Base-by-base conservation (phyloP, 2,113 vertebrate species). In the Rana temporaria region DNA sequence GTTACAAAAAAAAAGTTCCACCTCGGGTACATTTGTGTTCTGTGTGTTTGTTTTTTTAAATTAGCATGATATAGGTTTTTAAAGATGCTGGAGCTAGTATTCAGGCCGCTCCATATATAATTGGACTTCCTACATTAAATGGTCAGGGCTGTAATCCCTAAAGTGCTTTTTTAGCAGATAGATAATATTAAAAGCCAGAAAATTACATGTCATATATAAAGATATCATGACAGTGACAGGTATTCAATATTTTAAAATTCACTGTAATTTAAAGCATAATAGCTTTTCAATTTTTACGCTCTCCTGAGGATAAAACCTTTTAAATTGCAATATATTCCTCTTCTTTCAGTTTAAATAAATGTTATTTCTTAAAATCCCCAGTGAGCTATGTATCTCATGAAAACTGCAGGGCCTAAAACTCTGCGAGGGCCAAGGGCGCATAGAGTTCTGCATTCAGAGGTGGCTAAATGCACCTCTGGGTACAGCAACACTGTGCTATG, bases 191-290 rank as follows among this genome's bases (percentile, higher is more conserved):
- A n/a, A 68, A 18, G 20, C 24, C 53, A 26, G 52, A 56, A 71
- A 55, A 55, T 22, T 22, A 18, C 24, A 55, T 55, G 52, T 69
- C 38, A 17, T 71, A 55, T 55, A 71, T 24, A 30, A 71, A 4
- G 48, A 55, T 71, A 52, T 55, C 48, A 19, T 59, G 56, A 19
- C 17, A 70, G 5, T 71, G 48, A 71, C 69, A 55, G 48, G 24
- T 55, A 71, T 19, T 70, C 55, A 71, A 71, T 71, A 24, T 26
- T 24, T 48, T 71, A 55, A 56, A 71, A 71, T 1, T 15, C 38
- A 18, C 32, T 52, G 53, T 71, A 71, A 71, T 53, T 71, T 53
- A 71, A 71, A 71, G 69, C 6, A 24, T 55, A 55, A 71, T 56
- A 55, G 22, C 69, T 26, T 20, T 48, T 17, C 17, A 71, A 17